These are phyloP conservation scores for Channa argus DNA, from an alignment of 2,113 vertebrate genomes.

Conservation along the genomic window DNA sequence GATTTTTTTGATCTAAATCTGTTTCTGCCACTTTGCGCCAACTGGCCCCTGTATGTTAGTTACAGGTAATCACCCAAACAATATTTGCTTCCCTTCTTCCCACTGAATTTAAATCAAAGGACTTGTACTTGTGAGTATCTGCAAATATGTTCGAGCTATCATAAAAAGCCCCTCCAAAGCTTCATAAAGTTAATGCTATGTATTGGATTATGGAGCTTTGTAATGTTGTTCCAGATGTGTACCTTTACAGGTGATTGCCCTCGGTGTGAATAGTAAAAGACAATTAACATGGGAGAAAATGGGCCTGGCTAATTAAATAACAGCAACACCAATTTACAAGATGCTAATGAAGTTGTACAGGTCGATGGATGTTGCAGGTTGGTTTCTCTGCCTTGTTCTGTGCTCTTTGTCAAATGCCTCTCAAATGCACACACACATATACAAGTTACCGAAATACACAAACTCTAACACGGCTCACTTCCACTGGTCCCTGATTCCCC, in stretches of 20 bases:
- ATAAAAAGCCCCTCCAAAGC: conserved; percentile 40
- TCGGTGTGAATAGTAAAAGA: conserved; percentile 23
- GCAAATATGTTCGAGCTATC: conserved; percentile 45
- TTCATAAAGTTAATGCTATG: conserved; percentile 2
- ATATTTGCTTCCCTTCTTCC: conserved; percentile 34
- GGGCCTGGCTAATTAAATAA: conserved; percentile 18
- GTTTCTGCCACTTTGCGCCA: conserved; percentile 11
- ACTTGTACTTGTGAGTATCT: conserved; percentile 40
- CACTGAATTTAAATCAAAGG: conserved; percentile 51
- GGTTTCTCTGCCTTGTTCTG: not conserved
- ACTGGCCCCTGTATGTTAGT: conserved; percentile 31
- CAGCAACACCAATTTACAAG: not conserved
- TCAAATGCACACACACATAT: conserved; percentile 9
- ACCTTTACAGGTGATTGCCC: conserved; percentile 40
- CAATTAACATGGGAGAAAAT: not conserved
- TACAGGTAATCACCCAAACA: conserved; percentile 54
- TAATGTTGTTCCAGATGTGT: conserved; percentile 30
- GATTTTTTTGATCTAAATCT: conserved; percentile 34
- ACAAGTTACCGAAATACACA: conserved; percentile 15
- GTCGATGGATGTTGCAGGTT: not conserved
- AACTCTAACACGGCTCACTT: conserved; percentile 5
- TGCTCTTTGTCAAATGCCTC: conserved; percentile 3
- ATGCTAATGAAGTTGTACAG: conserved; percentile 3
- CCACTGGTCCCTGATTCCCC: conserved; percentile 61
- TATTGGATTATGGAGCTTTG: conserved; percentile 23